Percentiles rank a stretch among this genome's conserved stretches.
These are phyloP conservation scores for Pycnonotus jocosus DNA, from an alignment of 2,113 vertebrate species.

Conservation along the genomic window DNA sequence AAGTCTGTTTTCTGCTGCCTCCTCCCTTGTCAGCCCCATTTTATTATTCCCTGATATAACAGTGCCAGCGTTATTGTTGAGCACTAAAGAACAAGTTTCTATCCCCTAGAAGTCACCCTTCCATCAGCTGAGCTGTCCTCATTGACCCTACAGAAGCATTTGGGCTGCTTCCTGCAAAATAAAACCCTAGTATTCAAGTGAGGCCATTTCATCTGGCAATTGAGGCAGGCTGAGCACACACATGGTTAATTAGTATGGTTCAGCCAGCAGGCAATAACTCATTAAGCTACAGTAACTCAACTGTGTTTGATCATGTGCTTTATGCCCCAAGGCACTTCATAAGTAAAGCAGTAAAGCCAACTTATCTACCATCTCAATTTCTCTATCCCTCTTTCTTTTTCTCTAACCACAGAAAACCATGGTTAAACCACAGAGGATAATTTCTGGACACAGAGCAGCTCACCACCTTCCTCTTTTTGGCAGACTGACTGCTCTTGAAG, in stretches of 20 bases:
- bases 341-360: slow-evolving; percentile 48
- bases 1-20: background rate
- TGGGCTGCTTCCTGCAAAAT: background rate
- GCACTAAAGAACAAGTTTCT: background rate
- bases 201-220: background rate
- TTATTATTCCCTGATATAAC: background rate
- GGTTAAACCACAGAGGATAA: slow-evolving; percentile 52
- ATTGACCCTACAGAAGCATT: background rate
- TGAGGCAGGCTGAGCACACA: slow-evolving; percentile 9
- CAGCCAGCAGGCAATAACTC: slow-evolving; percentile 62
- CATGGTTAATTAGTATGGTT: slow-evolving; percentile 50
- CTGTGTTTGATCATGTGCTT: slow-evolving; percentile 58
- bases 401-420: slow-evolving; percentile 30
- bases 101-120: background rate
- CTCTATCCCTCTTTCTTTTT: background rate
- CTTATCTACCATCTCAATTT: slow-evolving; percentile 54
- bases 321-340: slow-evolving; percentile 29
- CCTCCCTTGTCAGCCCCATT: background rate
- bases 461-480: slow-evolving; percentile 49
- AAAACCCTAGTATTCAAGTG: background rate
- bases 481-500: background rate
- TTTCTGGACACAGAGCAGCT: slow-evolving; percentile 51
- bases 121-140: background rate
- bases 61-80: rapidly evolving
- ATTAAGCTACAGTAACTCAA: slow-evolving; percentile 50